Base-by-base conservation (phyloP, 1,140 invertebrate genomes). In the Stratiolaelaps scimitus region DNA sequence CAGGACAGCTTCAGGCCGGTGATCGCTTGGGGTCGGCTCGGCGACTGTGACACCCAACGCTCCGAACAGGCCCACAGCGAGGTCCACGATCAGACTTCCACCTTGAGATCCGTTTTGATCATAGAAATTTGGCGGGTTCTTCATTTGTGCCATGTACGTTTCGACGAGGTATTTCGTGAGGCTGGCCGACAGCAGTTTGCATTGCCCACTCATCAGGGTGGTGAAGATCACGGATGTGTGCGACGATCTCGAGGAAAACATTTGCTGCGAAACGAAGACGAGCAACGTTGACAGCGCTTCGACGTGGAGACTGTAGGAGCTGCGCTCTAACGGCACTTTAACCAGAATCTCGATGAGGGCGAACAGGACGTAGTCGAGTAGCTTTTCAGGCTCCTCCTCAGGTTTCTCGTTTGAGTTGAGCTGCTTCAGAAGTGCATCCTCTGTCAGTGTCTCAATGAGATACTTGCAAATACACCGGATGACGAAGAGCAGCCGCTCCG, bases 401-500 rank as follows among this genome's bases (percentile, higher is more conserved):
- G 68, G 10, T 70, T 69, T 43, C 68, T 71, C 23, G 73, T 72
- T 67, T 76, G 74, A 60, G n/a, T 29, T 34, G 69, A 80, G 76
- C 69, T 79, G 76, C 67, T 78, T 76, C 46, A 80, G 66, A 1
- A 80, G 69, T 46, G 79, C 75, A 65, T 80, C 77, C 69, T 81
- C 80, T 46, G 77, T 78, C 19, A 83, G 72, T 65, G 80, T 78
- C 70, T 82, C 77, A 19, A 92, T 84, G 46, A 95, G 81, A 76
- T 89, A 94, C 76, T 94, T 96, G 65, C 85, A 82, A 66, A 93
- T 81, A 71, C 84, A 86, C 66, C 92, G 81, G 67, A 96, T 83
- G 20, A 94, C 85, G 72, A 95, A 93, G 34, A 98, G 75, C 0
- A 88, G 87, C 78, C 97, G 97, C 74, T 88, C 90, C 0, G 89